Evolutionary conservation across 2,888 invertebrate genomes (phyloP).

Genomic region (Elegia similella): DNA sequence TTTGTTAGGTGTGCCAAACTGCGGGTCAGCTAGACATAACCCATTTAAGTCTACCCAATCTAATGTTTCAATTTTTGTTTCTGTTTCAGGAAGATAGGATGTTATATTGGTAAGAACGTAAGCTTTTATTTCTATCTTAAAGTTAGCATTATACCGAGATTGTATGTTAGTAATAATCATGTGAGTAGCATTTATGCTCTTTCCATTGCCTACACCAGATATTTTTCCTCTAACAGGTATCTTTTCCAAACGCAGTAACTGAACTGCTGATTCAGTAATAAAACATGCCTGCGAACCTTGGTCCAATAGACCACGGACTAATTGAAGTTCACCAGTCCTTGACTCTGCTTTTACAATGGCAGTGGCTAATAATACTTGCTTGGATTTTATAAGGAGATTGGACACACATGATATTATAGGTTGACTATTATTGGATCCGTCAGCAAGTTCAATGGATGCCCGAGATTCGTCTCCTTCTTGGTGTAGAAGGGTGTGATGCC

Average conservation of each 20-base stretch:
- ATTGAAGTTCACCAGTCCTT: constrained; percentile 19
- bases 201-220: constrained; percentile 21
- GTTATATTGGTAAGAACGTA: constrained; percentile 11
- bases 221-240: constrained; percentile 16
- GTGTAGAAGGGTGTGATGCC: constrained; percentile 17
- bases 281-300: constrained; percentile 26
- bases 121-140: constrained; percentile 14
- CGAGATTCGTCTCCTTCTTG: background rate
- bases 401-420: background rate
- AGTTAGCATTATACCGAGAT: constrained; percentile 21
- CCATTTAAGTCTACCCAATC: constrained; percentile 9
- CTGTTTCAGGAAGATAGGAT: constrained; percentile 3
- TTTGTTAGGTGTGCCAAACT: constrained; percentile 15
- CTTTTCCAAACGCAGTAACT: constrained; percentile 19
- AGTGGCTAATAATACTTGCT: constrained; percentile 18
- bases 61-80: background rate
- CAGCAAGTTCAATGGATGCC: too few species aligned
- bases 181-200: background rate
- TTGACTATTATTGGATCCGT: background rate
- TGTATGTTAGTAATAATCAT: constrained; percentile 22
- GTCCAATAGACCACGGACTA: constrained; percentile 22
- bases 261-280: constrained; percentile 23
- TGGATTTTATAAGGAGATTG: background rate
- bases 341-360: constrained; percentile 18
- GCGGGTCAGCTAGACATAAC: constrained; percentile 21